Percentiles rank a stretch among this genome's conserved stretches.
These are phyloP conservation scores for Chelonus formosanus DNA, from an alignment of 2,888 invertebrate species.

Conservation along the genomic window DNA sequence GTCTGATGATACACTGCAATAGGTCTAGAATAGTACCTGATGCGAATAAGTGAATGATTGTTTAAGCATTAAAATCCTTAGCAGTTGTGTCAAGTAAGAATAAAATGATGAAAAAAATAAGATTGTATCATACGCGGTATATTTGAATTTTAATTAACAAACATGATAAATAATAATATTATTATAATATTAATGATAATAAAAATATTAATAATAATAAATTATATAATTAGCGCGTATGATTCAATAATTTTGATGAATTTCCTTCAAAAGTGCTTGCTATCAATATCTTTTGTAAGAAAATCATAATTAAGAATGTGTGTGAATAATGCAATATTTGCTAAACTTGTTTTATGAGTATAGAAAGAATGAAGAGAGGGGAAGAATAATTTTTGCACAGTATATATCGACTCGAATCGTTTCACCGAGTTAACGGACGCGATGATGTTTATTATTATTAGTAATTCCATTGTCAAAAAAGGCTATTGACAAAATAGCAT, in stretches of 20 bases:
- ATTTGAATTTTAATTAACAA: background rate
- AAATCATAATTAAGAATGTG: slow-evolving; percentile 33
- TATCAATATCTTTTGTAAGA: slow-evolving; percentile 30
- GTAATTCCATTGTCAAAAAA: slow-evolving; percentile 1
- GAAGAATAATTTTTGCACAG: slow-evolving; percentile 31
- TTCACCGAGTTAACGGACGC: slow-evolving; percentile 22
- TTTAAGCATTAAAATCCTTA: slow-evolving; percentile 19
- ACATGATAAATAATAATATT: background rate
- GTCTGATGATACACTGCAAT: slow-evolving; percentile 16
- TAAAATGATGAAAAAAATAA: background rate
- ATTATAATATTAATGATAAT: background rate
- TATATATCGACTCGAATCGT: slow-evolving; percentile 21
- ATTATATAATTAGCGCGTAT: background rate
- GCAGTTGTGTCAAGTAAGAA: slow-evolving; percentile 16
- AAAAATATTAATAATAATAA: background rate
- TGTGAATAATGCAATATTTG: slow-evolving; percentile 32
- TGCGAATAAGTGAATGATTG: slow-evolving; percentile 15
- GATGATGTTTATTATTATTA: slow-evolving; percentile 21
- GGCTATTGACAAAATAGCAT: slow-evolving; percentile 21
- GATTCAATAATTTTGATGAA: background rate
- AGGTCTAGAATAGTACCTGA: slow-evolving; percentile 28
- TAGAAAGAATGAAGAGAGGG: slow-evolving; percentile 28
- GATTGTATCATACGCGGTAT: background rate
- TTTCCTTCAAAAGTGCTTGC: background rate
- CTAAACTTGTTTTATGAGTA: slow-evolving; percentile 28